Base-by-base conservation (phyloP, 2,113 vertebrate species). In the Cavia porcellus region DNA sequence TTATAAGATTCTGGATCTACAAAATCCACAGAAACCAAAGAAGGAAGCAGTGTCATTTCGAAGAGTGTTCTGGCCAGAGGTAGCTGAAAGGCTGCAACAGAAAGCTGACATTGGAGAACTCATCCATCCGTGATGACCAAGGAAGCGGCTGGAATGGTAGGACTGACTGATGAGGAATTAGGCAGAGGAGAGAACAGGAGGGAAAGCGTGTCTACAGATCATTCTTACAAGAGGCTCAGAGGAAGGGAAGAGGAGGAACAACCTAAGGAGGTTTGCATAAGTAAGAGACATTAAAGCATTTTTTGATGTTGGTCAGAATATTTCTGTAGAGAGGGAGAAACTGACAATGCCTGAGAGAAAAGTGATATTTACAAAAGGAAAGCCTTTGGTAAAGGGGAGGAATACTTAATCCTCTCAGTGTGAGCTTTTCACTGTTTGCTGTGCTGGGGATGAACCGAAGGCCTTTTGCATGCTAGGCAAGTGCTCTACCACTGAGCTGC, bases 231-330 rank as follows among this genome's bases (percentile, higher is more conserved):
- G 42, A 80, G 59, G 13, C 47, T 85, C 55, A 55, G 35, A 83
- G 86, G 86, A 72, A 61, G 50, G 32, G 15, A 90, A 85, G n/a
- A 50, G 0, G 32, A n/a, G 85, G 72, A 70, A 9, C 66, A 77
- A 57, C 85, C 35, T 66, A 80, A 93, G 68, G 30, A 85, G 30
- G 88, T 74, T 70, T 66, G 68, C 14, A 90, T 61, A 94, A 89
- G 66, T 61, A 94, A 89, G 66, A 74, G 22, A 50, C 47, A 13
- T 5, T n/a, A 59, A 4, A 30, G 14, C 30, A 79, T 79, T 74
- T 89, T 94, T 89, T 72, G 47, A 66, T 57, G 32, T 19, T 45
- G 45, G 81, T 86, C 50, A 81, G 50, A 87, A 14, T 64, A 86
- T 64, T 85, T 59, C 74, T 45, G 61, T 74, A 28, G 19, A 62